Evolutionary conservation across 64 coral and sea anemone genomes (phyloP).

Genomic region (Montipora cactus): DNA sequence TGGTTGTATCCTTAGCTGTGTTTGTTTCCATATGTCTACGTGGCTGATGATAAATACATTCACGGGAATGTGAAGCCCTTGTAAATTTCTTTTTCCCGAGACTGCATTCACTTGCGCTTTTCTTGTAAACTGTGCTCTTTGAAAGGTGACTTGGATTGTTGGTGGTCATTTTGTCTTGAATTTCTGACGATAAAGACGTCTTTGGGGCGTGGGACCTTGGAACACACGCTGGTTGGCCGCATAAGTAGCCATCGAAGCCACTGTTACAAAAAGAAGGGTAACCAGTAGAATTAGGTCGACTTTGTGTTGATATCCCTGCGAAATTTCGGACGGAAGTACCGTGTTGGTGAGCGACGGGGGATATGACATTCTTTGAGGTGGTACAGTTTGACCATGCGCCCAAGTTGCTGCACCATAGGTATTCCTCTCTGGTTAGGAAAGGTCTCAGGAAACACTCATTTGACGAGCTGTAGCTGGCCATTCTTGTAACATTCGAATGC

Average conservation of each 20-base stretch:
- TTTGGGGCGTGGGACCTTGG: background rate
- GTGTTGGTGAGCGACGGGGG: background rate
- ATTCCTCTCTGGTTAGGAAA: conserved; percentile 28
- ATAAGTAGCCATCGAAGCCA: background rate
- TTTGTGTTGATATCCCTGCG: background rate
- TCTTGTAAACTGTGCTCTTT: background rate
- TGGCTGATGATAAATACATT: background rate
- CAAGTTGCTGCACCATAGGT: background rate
- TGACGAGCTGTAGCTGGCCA: background rate
- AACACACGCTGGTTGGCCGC: background rate
- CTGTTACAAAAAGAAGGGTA: background rate
- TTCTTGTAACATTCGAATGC: background rate
- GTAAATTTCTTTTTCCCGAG: background rate
- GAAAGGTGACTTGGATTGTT: background rate
- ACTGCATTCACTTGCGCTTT: background rate
- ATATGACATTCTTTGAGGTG: background rate
- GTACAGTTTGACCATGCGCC: background rate
- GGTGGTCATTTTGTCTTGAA: background rate
- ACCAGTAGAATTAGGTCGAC: background rate
- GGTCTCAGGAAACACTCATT: conserved; percentile 24
- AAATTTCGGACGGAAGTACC: background rate
- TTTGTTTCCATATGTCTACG: background rate
- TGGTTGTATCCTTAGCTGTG: background rate
- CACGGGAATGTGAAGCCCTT: background rate
- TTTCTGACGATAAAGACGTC: background rate